phyloP scores from a whole-genome alignment of 2,797 vertebrate genomes.

The Miichthys miiuy region DNA sequence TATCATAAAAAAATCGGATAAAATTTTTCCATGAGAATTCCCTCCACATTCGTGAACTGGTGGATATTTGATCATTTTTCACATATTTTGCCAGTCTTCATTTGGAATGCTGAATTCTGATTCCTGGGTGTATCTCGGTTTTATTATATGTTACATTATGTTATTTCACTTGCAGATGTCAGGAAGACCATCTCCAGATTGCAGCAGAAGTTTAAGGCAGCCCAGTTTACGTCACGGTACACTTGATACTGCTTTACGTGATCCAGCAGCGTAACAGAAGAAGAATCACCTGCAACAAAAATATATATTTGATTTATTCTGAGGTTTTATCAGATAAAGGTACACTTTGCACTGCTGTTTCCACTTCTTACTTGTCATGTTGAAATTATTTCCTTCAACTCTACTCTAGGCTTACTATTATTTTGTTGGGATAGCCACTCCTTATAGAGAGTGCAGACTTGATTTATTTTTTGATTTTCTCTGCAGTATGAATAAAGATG shows the following conservation, averaged over 20 bases:
- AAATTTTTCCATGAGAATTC: too few relatives aligned
- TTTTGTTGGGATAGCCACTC: neutral
- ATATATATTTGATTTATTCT: constrained; percentile 13
- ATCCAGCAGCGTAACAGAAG: constrained; percentile 7
- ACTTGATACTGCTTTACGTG: constrained; percentile 16
- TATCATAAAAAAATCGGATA: too few relatives aligned
- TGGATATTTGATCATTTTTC: too few relatives aligned
- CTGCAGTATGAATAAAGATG: constrained; percentile 29
- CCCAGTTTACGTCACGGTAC: too few relatives aligned
- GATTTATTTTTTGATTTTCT: constrained; percentile 3
- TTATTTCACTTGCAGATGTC: constrained; percentile 60
- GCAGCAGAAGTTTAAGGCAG: constrained; percentile 32
- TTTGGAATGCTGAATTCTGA: too few relatives aligned
- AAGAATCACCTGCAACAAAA: neutral
- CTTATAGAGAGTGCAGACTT: neutral
- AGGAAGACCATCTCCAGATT: constrained; percentile 28
- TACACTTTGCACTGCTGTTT: constrained; percentile 10
- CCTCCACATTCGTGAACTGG: too few relatives aligned
- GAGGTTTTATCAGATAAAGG: neutral
- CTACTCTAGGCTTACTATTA: neutral
- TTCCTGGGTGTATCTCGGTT: neutral
- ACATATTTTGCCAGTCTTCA: too few relatives aligned
- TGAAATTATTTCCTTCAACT: constrained; percentile 5
- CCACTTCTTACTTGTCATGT: constrained; percentile 10
- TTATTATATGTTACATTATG: neutral